Evolutionary conservation across 2,113 vertebrate genomes (phyloP), one percentile per base, ranked within the genome.

Genomic region (Synodontis membranacea): DNA sequence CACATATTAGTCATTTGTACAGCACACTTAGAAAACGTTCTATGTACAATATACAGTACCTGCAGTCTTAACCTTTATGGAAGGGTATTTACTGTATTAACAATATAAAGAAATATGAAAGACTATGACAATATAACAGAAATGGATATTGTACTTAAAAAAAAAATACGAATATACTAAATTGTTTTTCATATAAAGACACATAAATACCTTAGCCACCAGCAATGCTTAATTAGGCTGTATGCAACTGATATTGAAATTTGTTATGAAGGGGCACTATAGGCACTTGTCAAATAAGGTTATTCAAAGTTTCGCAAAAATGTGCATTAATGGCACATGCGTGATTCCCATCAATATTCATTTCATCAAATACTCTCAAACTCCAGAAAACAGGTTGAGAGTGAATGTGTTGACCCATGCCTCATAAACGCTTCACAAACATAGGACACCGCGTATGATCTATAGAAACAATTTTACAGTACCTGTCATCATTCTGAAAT

Each of bases 401-500:
- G 23, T 85, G 31, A 44, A 3, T 54, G 28, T 66, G 54, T 46
- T 82, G 82, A 82, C 37, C 66, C 37, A 79, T 42, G 58, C 56
- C 34, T 60, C 52, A 87, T 79, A 78, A 74, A 86, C 28, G 6
- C 28, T 48, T 76, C 37, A 37, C 1, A 74, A 78, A 75, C 25
- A 66, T 21, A 48, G 21, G 37, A 84, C 80, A 50, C 64, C 14
- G 28, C n/a, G 82, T 82, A 0, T 19, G 15, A 39, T 37, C 56
- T 11, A 12, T 17, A 82, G 8, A 80, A 66, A 37, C 23, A n/a
- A 39, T 9, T 81, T 90, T 95, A n/a, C n/a, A n/a, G n/a, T n/a
- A 99, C 97, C 98, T 97, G 96, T 99, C 98, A 76, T 99, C 97
- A 87, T 96, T 97, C 92, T 95, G 96, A 92, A 97, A 97, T 19